Evolutionary conservation across 2,888 invertebrate species (phyloP).

Genomic region (Pelosia muscerda): DNA sequence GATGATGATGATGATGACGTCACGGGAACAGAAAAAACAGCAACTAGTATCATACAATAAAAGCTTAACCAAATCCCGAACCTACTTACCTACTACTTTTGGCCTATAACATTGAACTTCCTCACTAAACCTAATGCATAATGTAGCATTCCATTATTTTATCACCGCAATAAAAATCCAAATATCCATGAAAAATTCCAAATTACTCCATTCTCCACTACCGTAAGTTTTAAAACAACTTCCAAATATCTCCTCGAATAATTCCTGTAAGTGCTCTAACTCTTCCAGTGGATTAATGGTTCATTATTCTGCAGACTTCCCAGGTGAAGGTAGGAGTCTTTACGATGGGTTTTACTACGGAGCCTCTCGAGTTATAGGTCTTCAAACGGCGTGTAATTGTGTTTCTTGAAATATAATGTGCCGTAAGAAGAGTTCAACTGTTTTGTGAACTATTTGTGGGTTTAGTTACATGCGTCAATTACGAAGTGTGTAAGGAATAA

Average conservation of each 20-base stretch:
- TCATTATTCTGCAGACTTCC: slow-evolving; percentile 43
- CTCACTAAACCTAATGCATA: background rate
- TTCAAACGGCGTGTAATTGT: slow-evolving; percentile 49
- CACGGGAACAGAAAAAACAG: no score
- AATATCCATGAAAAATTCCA: background rate
- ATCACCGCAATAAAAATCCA: background rate
- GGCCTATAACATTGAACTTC: background rate
- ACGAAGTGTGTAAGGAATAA: slow-evolving; percentile 2
- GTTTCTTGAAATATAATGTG: slow-evolving; percentile 50
- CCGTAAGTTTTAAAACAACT: slow-evolving; percentile 3
- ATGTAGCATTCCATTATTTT: background rate
- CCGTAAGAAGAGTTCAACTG: slow-evolving; percentile 24
- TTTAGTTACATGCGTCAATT: slow-evolving; percentile 20
- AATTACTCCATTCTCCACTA: background rate
- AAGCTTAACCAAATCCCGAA: no score
- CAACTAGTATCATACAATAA: no score
- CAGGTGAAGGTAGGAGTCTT: slow-evolving; percentile 43
- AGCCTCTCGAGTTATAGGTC: slow-evolving; percentile 45
- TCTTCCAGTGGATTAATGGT: slow-evolving; percentile 50
- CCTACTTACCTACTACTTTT: background rate
- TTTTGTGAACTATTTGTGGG: slow-evolving; percentile 21
- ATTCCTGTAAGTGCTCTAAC: slow-evolving; percentile 48
- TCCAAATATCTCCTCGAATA: slow-evolving; percentile 30
- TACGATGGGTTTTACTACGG: slow-evolving; percentile 53
- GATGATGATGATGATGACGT: no score